A percentile compares a stretch with the other conserved stretches of the same genome.
Evolutionary conservation across 2,888 invertebrate species (phyloP).

Genomic region (Vandiemenella viatica): DNA sequence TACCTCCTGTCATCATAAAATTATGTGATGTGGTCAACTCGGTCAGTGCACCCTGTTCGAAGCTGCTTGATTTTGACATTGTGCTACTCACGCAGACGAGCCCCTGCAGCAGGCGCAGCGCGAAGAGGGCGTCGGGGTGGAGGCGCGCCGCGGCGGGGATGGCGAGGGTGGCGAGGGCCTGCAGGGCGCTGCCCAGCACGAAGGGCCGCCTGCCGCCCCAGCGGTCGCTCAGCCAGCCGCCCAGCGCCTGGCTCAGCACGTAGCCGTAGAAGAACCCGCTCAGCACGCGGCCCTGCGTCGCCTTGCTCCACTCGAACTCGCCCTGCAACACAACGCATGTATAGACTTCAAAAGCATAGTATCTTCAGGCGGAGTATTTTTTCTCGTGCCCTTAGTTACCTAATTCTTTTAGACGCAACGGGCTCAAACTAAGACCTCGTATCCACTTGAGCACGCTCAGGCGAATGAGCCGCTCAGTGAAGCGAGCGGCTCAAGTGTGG

Average conservation of each 20-base stretch:
- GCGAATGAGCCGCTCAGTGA: too few relatives aligned
- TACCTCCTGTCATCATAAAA: too few relatives aligned
- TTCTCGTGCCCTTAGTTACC: too few relatives aligned
- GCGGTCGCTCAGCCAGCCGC: slow-evolving; percentile 29
- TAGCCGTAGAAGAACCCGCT: slow-evolving; percentile 39
- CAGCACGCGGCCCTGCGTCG: slow-evolving; percentile 34
- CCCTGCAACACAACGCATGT: slow-evolving; percentile 24
- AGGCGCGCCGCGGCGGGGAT: slow-evolving; percentile 31
- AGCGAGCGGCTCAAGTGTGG: too few relatives aligned
- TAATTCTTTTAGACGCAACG: too few relatives aligned
- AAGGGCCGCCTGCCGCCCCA: slow-evolving; percentile 30
- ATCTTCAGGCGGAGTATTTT: too few relatives aligned
- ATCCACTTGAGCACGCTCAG: too few relatives aligned
- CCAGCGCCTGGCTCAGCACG: slow-evolving; percentile 27
- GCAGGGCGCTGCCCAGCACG: slow-evolving; percentile 24
- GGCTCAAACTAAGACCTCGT: too few relatives aligned
- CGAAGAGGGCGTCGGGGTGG: slow-evolving; percentile 27
- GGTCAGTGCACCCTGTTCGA: too few relatives aligned
- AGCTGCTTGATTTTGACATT: too few relatives aligned
- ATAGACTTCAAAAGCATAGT: too few relatives aligned
- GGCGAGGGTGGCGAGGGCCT: slow-evolving; percentile 29
- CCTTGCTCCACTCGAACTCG: slow-evolving; percentile 37
- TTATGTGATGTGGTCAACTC: too few relatives aligned
- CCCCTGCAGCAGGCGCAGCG: slow-evolving; percentile 31
- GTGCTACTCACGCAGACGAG: slow-evolving; percentile 32